Percentiles rank a stretch among this genome's conserved stretches.
phyloP scores from a whole-genome alignment of 2,113 vertebrate genomes.

The Fulmarus glacialis region DNA sequence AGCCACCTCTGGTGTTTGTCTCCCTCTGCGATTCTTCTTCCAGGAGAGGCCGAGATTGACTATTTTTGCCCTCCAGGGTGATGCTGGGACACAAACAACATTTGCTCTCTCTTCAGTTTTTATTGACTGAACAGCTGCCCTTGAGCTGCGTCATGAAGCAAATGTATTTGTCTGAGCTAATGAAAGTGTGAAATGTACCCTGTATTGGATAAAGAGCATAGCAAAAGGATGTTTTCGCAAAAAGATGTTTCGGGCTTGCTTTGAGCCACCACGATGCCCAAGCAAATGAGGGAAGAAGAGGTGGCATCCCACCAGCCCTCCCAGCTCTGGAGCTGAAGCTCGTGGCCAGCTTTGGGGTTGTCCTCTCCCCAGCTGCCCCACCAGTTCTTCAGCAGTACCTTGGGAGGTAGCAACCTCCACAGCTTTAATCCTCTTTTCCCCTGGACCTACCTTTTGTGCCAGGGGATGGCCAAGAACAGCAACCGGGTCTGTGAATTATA shows the following conservation, averaged over 20 bases:
- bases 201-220: background rate
- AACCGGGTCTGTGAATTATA: background rate
- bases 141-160: background rate
- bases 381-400: background rate
- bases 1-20: background rate
- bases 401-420: background rate
- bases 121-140: conserved; percentile 21
- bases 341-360: background rate
- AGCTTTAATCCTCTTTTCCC: background rate
- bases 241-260: background rate
- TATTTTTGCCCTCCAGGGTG: background rate
- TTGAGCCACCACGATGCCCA: background rate
- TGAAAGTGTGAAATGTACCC: background rate
- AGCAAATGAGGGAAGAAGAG: background rate
- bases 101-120: background rate
- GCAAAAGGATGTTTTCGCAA: background rate
- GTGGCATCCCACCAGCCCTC: background rate
- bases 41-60: background rate
- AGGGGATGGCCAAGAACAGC: background rate
- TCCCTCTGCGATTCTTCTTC: background rate
- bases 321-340: background rate
- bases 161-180: background rate
- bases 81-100: background rate
- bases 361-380: background rate
- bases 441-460: background rate